Percentiles rank a stretch among this genome's conserved stretches.
Evolutionary conservation across 2,888 invertebrate genomes (phyloP).

Genomic region (Eurytoma californica): DNA sequence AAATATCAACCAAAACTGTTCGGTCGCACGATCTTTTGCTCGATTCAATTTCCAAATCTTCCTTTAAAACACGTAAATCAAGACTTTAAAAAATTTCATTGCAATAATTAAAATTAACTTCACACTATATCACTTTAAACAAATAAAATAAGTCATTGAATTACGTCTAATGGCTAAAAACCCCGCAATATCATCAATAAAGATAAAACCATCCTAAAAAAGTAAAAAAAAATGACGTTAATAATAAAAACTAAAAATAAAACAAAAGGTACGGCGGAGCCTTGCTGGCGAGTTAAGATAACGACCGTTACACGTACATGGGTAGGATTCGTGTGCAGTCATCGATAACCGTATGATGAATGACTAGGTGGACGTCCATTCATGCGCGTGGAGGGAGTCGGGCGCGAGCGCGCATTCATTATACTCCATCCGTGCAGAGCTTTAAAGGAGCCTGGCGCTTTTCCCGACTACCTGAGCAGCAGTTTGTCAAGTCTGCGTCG

Average conservation of each 20-base stretch:
- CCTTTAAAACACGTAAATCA: too few relatives aligned
- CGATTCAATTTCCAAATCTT: too few relatives aligned
- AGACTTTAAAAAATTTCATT: not conserved
- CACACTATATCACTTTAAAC: too few relatives aligned
- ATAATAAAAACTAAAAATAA: conserved; percentile 1
- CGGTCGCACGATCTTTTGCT: too few relatives aligned
- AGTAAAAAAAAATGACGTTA: not conserved
- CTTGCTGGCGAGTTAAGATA: not conserved
- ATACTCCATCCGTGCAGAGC: not conserved
- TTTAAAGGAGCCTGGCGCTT: not conserved
- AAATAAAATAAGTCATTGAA: not conserved
- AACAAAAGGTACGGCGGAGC: conserved; percentile 5
- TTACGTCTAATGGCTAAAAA: too few relatives aligned
- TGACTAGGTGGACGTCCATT: not conserved
- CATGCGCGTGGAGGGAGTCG: not conserved
- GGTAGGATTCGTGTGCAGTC: conserved; percentile 33
- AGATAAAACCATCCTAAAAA: conserved; percentile 1
- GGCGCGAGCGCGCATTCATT: not conserved
- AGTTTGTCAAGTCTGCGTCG: conserved; percentile 10
- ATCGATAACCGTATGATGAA: conserved; percentile 41
- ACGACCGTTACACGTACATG: not conserved
- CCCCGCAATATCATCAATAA: conserved; percentile 8
- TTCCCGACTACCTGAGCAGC: not conserved
- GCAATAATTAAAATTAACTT: not conserved
- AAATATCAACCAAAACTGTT: too few relatives aligned